Evolutionary conservation across 2,797 vertebrate species (phyloP).

Genomic region (Clarias laeviceps): DNA sequence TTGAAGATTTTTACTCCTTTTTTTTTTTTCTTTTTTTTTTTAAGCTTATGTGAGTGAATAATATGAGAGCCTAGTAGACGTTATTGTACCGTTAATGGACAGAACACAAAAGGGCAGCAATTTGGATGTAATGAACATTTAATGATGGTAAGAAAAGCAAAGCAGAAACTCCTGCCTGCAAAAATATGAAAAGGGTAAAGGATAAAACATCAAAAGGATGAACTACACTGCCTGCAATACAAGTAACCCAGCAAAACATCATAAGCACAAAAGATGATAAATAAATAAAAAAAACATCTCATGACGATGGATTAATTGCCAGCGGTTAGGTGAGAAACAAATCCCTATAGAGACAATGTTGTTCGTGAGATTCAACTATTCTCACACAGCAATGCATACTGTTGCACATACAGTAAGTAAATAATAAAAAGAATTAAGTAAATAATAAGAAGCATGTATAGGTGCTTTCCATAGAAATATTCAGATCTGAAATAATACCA

Average conservation of each 20-base stretch:
- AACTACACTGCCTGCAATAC: neutral
- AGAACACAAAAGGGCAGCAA: neutral
- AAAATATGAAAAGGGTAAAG: neutral
- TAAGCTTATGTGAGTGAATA: neutral
- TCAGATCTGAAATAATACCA: too few species aligned
- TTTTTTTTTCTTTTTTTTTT: neutral
- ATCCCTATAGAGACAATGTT: neutral
- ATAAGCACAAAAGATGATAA: neutral
- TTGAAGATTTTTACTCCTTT: neutral
- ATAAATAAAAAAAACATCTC: neutral
- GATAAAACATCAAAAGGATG: neutral
- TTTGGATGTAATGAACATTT: neutral
- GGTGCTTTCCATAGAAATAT: too few species aligned
- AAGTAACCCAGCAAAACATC: neutral
- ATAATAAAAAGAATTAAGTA: too few species aligned
- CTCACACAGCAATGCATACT: neutral
- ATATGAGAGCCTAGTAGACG: neutral
- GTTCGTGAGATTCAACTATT: neutral
- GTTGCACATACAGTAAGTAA: neutral
- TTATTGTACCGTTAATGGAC: neutral
- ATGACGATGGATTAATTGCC: neutral
- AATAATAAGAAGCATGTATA: too few species aligned
- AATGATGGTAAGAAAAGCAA: neutral
- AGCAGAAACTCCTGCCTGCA: neutral
- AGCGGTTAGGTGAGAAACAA: neutral